Evolutionary conservation across 2,888 invertebrate species (phyloP).

Genomic region (Laothoe populi): DNA sequence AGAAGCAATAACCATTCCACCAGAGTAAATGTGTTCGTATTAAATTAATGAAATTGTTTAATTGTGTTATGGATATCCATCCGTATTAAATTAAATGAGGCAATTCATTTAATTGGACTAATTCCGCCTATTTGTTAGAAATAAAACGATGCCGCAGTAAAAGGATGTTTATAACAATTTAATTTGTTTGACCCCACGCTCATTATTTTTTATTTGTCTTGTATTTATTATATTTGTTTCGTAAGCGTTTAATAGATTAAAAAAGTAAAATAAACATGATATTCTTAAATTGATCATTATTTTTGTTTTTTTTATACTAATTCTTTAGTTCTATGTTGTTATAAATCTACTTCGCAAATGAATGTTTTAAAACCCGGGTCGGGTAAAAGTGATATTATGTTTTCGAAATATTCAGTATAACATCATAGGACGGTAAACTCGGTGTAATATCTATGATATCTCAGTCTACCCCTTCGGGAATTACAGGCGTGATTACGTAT

Average conservation of each 20-base stretch:
- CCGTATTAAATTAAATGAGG: constrained; percentile 24
- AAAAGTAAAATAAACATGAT: too few species aligned
- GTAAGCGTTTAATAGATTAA: neutral
- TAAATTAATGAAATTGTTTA: constrained; percentile 26
- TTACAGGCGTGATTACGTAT: too few species aligned
- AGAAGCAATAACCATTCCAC: neutral
- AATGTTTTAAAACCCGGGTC: too few species aligned
- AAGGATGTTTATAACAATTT: constrained; percentile 16
- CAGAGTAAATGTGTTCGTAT: constrained; percentile 9
- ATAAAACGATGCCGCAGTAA: constrained; percentile 2
- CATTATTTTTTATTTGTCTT: neutral
- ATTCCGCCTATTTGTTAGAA: constrained; percentile 22
- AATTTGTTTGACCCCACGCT: constrained; percentile 6
- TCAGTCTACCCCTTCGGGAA: too few species aligned
- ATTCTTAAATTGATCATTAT: too few species aligned
- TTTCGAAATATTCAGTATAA: too few species aligned
- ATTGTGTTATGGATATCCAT: constrained; percentile 13
- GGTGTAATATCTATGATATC: too few species aligned
- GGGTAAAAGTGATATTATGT: too few species aligned
- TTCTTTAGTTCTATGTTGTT: too few species aligned
- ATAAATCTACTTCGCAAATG: too few species aligned
- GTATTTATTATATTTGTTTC: neutral
- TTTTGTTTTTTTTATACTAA: too few species aligned
- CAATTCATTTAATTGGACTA: constrained; percentile 23
- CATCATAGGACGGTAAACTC: too few species aligned